Percentiles rank a stretch among this genome's conserved stretches.
Evolutionary conservation across 23 tunicate species (phyloP).

Genomic region (Styela clava): DNA sequence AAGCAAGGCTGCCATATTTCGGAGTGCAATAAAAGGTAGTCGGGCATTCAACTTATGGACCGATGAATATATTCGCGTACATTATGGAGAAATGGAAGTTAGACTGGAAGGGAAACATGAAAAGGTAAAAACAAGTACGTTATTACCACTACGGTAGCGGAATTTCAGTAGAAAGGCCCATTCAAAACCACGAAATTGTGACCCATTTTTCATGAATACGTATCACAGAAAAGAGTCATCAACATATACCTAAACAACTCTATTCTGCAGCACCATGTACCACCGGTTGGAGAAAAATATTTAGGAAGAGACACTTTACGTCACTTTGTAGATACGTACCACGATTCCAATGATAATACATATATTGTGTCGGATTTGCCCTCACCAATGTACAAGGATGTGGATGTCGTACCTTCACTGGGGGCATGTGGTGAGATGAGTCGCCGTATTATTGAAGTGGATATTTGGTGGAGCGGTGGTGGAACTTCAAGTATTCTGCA

Average conservation of each 20-base stretch:
- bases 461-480: constrained; percentile 57
- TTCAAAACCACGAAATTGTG: too few species aligned
- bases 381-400: constrained; percentile 30
- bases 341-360: not conserved
- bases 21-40: constrained; percentile 25
- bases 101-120: constrained; percentile 58
- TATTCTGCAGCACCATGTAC: not conserved
- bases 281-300: constrained; percentile 38
- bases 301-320: constrained; percentile 47
- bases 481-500: constrained; percentile 36
- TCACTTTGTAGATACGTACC: constrained; percentile 37
- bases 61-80: constrained; percentile 40
- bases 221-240: too few species aligned
- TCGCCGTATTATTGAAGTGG: constrained; percentile 37
- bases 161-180: too few species aligned
- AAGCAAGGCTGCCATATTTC: constrained; percentile 53
- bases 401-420: constrained; percentile 39
- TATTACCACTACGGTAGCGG: too few species aligned
- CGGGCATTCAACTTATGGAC: constrained; percentile 41
- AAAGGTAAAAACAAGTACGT: constrained; percentile 28
- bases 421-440: constrained; percentile 51
- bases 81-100: constrained; percentile 56
- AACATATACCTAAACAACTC: too few species aligned
- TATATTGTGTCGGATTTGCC: constrained; percentile 55
- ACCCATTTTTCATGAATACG: too few species aligned